These are phyloP conservation scores for Lonchura striata DNA, from an alignment of 2,113 vertebrate species.

Conservation along the genomic window DNA sequence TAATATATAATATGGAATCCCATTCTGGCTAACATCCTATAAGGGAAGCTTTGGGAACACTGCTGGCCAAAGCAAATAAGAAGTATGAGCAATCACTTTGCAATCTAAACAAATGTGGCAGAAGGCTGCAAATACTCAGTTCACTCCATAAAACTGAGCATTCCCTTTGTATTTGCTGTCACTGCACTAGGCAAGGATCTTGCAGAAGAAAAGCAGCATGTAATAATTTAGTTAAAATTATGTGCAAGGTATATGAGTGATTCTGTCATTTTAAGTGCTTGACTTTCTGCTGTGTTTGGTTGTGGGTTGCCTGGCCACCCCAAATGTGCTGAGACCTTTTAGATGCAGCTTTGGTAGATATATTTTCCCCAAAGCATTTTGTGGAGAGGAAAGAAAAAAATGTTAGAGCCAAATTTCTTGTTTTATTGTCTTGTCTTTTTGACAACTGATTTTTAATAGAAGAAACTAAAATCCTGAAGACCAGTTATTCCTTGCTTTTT, in stretches of 20 bases:
- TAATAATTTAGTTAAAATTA: neutral
- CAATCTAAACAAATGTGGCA: neutral
- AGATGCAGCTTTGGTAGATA: neutral
- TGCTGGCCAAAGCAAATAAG: neutral
- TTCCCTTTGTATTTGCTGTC: neutral
- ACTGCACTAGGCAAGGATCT: neutral
- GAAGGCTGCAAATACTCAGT: neutral
- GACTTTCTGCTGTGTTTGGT: neutral
- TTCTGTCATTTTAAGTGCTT: neutral
- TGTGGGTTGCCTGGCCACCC: neutral
- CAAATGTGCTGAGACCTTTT: neutral
- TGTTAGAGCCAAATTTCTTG: neutral
- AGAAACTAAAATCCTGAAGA: neutral
- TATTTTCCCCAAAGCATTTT: neutral
- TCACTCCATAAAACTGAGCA: neutral
- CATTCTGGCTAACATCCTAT: neutral
- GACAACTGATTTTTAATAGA: neutral
- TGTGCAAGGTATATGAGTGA: rapidly evolving
- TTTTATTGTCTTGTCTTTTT: neutral
- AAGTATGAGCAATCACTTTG: neutral
- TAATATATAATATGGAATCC: neutral
- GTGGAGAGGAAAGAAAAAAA: neutral
- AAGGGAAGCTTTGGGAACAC: neutral
- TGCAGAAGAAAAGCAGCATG: neutral
- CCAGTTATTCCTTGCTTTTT: neutral